A percentile compares a stretch with the other conserved stretches of the same genome.
These are phyloP conservation scores for Drosophila cognata DNA, from an alignment of 2,888 invertebrate species.

Conservation along the genomic window DNA sequence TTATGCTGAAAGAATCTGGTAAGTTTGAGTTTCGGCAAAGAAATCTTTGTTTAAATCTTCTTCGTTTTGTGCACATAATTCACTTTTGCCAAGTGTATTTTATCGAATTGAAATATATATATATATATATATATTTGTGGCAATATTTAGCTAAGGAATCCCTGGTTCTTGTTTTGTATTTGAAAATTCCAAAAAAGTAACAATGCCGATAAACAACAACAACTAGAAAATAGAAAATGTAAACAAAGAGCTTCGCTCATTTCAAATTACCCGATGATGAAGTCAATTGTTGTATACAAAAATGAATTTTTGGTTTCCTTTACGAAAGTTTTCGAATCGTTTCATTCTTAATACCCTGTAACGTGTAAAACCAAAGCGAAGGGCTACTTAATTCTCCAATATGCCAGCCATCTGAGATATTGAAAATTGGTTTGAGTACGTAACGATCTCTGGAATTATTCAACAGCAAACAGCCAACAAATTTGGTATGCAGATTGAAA, in stretches of 20 bases:
- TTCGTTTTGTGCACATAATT: no score
- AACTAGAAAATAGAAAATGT: constrained; percentile 60
- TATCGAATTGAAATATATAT: background rate
- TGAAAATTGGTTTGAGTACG: background rate
- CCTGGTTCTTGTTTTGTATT: constrained; percentile 50
- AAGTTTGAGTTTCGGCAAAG: background rate
- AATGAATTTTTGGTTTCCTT: constrained; percentile 58
- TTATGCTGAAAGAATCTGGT: background rate
- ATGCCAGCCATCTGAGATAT: background rate
- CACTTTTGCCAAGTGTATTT: background rate
- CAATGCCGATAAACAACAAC: constrained; percentile 49
- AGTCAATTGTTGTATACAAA: constrained; percentile 80
- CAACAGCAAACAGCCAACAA: background rate
- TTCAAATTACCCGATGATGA: constrained; percentile 81
- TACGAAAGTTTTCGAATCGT: constrained; percentile 45
- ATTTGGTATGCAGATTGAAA: background rate
- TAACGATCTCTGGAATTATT: background rate
- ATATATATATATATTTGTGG: background rate
- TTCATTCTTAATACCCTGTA: constrained; percentile 40
- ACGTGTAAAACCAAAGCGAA: background rate
- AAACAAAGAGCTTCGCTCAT: constrained; percentile 79
- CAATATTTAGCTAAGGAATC: constrained; percentile 11
- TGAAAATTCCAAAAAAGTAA: constrained; percentile 57
- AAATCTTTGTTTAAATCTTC: background rate
- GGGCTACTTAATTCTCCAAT: background rate